Base-by-base conservation (phyloP, 23 tunicate genomes). In the Oikopleura dioica region DNA sequence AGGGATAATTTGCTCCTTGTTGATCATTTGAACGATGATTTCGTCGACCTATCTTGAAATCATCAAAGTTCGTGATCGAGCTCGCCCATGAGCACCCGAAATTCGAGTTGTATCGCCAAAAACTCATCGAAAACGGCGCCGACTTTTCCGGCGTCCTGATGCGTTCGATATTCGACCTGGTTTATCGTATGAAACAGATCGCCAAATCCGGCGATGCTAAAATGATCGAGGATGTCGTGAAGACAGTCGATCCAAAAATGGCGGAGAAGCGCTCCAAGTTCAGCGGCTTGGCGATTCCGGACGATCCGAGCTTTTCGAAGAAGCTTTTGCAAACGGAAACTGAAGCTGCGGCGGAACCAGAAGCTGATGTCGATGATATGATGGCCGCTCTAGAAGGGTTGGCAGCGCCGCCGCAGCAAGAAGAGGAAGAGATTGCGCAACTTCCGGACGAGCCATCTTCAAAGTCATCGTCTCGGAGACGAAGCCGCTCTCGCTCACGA, bases 81-180 rank as follows among this genome's bases (percentile, higher is more conserved):
- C 75, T 91, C 26, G 97, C 87, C 0, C 79, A 82, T 35, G 85
- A 82, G 55, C 84, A 86, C 50, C 72, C 76, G 51, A 81, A 76
- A 0, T 21, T 91, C 36, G 58, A 79, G 12, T 68, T 76, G 59
- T 91, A 85, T 80, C 75, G 87, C 28, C 69, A 83, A 50, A 84
- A 83, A 2, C 69, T 91, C 30, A 78, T 80, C 35, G 85, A 91
- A 67, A 91, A 91, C n/a, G 97, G 94, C 32, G 97, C 97, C 4
- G 92, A 91, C 0, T 91, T 85, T 76, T 81, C 97, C 34, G 87
- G 85, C 31, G 68, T 83, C 1, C 82, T 91, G 37, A 86, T 82
- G 9, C 68, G 55, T 9, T 44, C 55, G 16, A 9, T 44, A 44
- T 44, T 44, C 21, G 55, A 44, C 55, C 55, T 44, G 55, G 55